These are phyloP conservation scores for Megaceryle torquata DNA, from an alignment of 2,113 vertebrate species.

Conservation along the genomic window DNA sequence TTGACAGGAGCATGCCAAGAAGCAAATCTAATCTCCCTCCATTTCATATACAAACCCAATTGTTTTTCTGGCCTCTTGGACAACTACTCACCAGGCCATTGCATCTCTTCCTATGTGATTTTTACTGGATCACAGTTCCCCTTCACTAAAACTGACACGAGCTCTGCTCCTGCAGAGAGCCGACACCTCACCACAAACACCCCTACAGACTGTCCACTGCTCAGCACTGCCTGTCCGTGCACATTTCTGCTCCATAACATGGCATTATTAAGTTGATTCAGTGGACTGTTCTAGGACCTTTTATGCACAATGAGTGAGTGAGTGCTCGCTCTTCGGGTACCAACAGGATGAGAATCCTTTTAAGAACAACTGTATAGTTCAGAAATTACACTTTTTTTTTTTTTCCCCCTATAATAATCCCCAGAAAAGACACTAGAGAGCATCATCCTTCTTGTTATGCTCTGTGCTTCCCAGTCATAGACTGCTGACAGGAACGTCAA, in stretches of 20 bases:
- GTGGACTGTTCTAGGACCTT: not conserved
- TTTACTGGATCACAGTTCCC: not conserved
- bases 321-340: not conserved
- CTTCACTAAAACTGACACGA: not conserved
- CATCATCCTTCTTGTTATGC: not conserved
- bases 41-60: not conserved
- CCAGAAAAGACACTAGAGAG: not conserved
- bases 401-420: not conserved
- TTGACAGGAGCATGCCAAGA: not conserved
- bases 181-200: not conserved
- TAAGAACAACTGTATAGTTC: not conserved
- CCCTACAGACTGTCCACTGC: not conserved
- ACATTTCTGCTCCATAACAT: not conserved
- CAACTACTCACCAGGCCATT: not conserved
- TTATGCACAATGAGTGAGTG: not conserved
- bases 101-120: not conserved
- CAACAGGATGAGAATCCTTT: not conserved
- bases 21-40: not conserved
- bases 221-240: not conserved
- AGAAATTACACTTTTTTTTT: not conserved
- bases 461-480: not conserved
- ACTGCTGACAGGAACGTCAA: not conserved
- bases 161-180: not conserved
- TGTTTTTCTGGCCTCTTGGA: not conserved
- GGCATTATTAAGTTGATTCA: not conserved